Evolutionary conservation across 2,888 invertebrate genomes (phyloP), one percentile per base, ranked within the genome.

Genomic region (Dendrolimus houi): DNA sequence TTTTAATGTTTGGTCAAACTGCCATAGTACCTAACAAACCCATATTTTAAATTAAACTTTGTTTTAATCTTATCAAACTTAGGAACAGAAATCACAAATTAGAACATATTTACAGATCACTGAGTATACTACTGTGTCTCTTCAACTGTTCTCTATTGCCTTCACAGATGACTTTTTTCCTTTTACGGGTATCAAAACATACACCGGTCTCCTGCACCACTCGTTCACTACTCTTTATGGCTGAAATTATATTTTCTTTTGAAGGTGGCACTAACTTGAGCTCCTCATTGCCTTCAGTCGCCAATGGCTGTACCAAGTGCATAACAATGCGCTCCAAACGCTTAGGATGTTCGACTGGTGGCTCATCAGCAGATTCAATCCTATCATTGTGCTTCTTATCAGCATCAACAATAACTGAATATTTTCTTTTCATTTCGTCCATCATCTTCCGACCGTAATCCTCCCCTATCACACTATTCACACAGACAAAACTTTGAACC

Each of bases 401-500:
- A 54, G 89, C 85, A 67, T 93, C 91, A 12, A 93, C 92, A 59
- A 94, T 92, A 1, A 95, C 94, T 9, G 96, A 95, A 85, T 94
- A 96, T 75, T 94, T 93, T 61, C 92, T 91, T 76, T 95, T 96
- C 96, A 97, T 96, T 66, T 96, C 94, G 56, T 93, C 92, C 64
- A 96, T 93, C 71, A 95, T 92, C 59, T 92, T 87, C 61, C 92
- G 87, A 10, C 97, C 97, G 82, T 95, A 95, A 72, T 96, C 96
- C 62, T 94, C 93, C 59, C 94, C 93, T 62, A 94, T 93, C 57
- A 96, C 89, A 60, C 95, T 95, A 77, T 97, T 97, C 58, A 97
- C 93, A 82, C 97, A 97, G 52, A 97, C 94, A 83, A 97, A 97
- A 62, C 96, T 96, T 74, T 95, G 95, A 41, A 96, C 95, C 58